Percentiles rank a stretch among this genome's conserved stretches.
phyloP scores from a whole-genome alignment of 2,797 vertebrate species.

The Limnodromus scolopaceus region DNA sequence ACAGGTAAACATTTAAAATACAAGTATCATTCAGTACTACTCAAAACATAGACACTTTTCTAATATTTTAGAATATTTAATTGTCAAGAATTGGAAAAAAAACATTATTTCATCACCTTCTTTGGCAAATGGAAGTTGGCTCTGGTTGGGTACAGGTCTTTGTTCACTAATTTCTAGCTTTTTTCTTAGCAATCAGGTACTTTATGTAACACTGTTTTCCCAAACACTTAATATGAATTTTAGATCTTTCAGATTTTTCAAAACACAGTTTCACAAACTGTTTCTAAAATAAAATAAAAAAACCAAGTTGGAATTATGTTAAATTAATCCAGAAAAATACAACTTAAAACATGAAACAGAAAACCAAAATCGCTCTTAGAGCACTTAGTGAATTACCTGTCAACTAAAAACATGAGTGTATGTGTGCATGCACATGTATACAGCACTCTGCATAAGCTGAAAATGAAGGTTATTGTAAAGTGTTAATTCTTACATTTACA shows the following conservation, averaged over 20 bases:
- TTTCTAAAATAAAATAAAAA: not conserved
- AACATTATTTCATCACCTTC: not conserved
- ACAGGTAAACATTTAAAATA: not conserved
- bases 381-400: not conserved
- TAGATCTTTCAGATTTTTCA: not conserved
- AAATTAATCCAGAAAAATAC: not conserved
- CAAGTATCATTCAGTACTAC: not conserved
- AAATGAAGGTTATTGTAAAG: not conserved
- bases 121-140: not conserved
- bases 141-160: not conserved
- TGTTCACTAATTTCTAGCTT: not conserved
- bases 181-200: not conserved
- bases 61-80: not conserved
- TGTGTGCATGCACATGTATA: not conserved
- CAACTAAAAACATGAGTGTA: not conserved
- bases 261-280: not conserved
- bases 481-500: not conserved
- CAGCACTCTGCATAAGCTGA: not conserved
- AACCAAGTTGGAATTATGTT: not conserved
- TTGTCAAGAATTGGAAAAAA: not conserved
- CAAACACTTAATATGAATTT: not conserved
- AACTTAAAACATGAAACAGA: not conserved
- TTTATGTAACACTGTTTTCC: not conserved
- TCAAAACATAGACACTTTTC: not conserved
- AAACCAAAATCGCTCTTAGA: not conserved